Evolutionary conservation across 2,113 vertebrate genomes (phyloP).

Genomic region (Myotis davidii): DNA sequence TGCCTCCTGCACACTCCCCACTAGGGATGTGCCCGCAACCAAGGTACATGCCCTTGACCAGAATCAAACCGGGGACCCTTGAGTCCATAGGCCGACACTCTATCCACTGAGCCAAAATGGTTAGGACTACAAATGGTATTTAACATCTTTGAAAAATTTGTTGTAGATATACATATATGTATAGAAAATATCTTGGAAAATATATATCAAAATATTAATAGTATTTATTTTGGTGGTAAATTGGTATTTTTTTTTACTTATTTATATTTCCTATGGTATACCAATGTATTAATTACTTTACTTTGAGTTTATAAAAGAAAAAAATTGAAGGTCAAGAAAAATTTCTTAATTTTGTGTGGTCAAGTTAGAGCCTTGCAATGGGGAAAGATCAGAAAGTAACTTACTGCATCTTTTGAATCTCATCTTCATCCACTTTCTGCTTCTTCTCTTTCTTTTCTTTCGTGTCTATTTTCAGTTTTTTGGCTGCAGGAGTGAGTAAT

Average conservation of each 20-base stretch:
- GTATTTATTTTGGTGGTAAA: not conserved
- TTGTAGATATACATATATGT: not conserved
- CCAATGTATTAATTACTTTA: not conserved
- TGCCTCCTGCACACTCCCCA: too few relatives aligned
- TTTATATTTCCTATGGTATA: not conserved
- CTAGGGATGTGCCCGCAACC: too few relatives aligned
- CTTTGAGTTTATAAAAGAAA: constrained; percentile 32
- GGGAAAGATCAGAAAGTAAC: constrained; percentile 66
- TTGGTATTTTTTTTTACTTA: not conserved
- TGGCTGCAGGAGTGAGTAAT: constrained; percentile 83
- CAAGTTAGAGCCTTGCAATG: not conserved
- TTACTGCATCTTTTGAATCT: constrained; percentile 99
- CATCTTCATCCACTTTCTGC: constrained; percentile 98
- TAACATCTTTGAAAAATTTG: not conserved
- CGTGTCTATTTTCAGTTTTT: constrained; percentile 93
- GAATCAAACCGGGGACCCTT: too few relatives aligned
- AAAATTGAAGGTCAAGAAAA: not conserved
- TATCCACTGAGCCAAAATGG: too few relatives aligned
- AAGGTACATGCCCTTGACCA: too few relatives aligned
- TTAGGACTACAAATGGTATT: not conserved
- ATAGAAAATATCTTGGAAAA: constrained; percentile 3
- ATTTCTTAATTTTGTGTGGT: not conserved
- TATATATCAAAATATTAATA: not conserved
- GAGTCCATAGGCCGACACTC: too few relatives aligned
- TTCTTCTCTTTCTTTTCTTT: constrained; percentile 96